A percentile compares a stretch with the other conserved stretches of the same genome.
These are phyloP conservation scores for Syrphus vitripennis DNA, from an alignment of 2,888 invertebrate species.

Conservation along the genomic window DNA sequence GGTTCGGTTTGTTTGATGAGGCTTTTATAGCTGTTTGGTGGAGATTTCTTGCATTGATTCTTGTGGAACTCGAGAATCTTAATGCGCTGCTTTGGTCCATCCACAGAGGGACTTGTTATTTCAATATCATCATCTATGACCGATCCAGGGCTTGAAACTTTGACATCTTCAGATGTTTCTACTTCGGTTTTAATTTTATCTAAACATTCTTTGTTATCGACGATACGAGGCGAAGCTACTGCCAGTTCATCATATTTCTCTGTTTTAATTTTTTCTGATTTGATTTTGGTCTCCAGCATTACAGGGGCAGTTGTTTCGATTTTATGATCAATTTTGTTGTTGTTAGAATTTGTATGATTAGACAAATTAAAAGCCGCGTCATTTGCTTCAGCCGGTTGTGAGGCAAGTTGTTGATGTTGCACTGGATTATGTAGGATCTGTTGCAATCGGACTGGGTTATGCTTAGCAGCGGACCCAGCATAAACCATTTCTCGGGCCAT, in stretches of 20 bases:
- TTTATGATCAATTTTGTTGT: constrained; percentile 50
- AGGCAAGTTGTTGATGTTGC: constrained; percentile 51
- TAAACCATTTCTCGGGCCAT: constrained; percentile 85
- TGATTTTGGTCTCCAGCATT: constrained; percentile 79
- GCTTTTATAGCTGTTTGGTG: constrained; percentile 80
- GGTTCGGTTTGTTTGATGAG: constrained; percentile 81
- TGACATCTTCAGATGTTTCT: constrained; percentile 72
- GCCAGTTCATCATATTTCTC: constrained; percentile 76
- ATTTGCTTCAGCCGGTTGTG: constrained; percentile 61
- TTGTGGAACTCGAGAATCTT: constrained; percentile 78
- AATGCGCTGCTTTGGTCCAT: constrained; percentile 73
- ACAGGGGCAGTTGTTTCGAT: constrained; percentile 40
- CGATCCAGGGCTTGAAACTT: constrained; percentile 70
- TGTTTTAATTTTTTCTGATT: constrained; percentile 80
- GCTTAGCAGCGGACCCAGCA: constrained; percentile 74
- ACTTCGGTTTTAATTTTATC: constrained; percentile 79
- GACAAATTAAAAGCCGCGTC: constrained; percentile 59
- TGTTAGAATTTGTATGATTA: constrained; percentile 55
- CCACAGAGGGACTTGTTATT: constrained; percentile 51
- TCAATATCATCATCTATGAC: constrained; percentile 50
- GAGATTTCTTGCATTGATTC: constrained; percentile 77
- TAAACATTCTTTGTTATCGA: constrained; percentile 74
- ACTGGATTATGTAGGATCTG: constrained; percentile 54
- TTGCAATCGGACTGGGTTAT: constrained; percentile 70
- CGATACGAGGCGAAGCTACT: constrained; percentile 52